Conservation (phyloP, 2,797 vertebrate genomes). For the Syngnathus rostellatus region DNA sequence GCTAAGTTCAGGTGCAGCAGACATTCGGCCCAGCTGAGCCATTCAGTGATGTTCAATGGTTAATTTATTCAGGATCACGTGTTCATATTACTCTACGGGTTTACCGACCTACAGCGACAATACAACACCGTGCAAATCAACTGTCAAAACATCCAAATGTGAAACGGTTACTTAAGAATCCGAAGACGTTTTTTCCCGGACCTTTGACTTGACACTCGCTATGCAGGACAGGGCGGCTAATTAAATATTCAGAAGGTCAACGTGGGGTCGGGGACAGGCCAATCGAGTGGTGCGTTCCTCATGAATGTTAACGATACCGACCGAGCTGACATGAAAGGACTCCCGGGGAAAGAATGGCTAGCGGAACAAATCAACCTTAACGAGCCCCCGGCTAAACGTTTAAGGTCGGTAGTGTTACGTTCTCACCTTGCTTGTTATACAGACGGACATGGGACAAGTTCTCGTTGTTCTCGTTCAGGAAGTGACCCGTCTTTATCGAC, state of each 20-base stretch:
- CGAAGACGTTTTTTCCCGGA: not conserved
- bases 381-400: not conserved
- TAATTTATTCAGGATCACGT: too few species aligned
- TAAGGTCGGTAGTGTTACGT: not conserved
- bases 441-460: not conserved
- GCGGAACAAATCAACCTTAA: not conserved
- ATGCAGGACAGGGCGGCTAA: not conserved
- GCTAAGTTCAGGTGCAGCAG: too few species aligned
- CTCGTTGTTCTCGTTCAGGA: not conserved
- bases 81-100: too few species aligned
- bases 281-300: not conserved
- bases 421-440: not conserved
- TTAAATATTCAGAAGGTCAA: conserved; percentile 1
- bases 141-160: not conserved
- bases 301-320: conserved; percentile 1
- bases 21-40: too few species aligned
- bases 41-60: too few species aligned
- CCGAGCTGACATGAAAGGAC: not conserved
- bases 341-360: not conserved
- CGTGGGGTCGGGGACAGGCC: not conserved
- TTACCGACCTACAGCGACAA: not conserved
- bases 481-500: not conserved
- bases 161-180: not conserved
- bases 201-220: not conserved
- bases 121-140: not conserved